Evolutionary conservation across 64 coral and sea anemone species (phyloP).

Genomic region (Porites australiensis): DNA sequence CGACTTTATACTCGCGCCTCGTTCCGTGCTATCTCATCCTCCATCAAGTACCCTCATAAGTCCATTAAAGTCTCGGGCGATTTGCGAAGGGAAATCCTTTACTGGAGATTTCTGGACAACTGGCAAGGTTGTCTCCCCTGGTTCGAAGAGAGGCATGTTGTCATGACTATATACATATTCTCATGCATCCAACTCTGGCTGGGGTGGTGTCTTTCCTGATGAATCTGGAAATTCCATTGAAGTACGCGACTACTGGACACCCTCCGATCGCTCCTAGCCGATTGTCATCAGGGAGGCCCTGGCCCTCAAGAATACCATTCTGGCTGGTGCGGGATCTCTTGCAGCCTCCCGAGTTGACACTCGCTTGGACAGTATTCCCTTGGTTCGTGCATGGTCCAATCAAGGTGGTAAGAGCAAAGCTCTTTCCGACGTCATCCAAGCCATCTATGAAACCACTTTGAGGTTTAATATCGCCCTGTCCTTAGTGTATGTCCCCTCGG

Average conservation of each 20-base stretch:
- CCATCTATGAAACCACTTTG: neutral
- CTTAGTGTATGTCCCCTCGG: constrained; percentile 50
- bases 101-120: constrained; percentile 55
- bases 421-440: constrained; percentile 44
- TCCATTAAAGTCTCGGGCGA: neutral
- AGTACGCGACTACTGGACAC: constrained; percentile 57
- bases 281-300: constrained; percentile 66
- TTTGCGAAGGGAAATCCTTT: constrained; percentile 9
- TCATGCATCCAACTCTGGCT: constrained; percentile 42
- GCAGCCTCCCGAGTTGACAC: constrained; percentile 40
- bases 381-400: constrained; percentile 46
- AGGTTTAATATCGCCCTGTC: constrained; percentile 28
- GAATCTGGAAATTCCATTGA: neutral
- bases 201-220: constrained; percentile 40
- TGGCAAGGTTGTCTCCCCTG: constrained; percentile 57
- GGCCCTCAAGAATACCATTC: constrained; percentile 28
- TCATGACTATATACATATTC: neutral
- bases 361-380: constrained; percentile 35
- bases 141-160: constrained; percentile 34
- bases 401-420: constrained; percentile 47
- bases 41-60: neutral
- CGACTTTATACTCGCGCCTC: constrained; percentile 35
- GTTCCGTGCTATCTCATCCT: constrained; percentile 30
- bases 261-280: neutral
- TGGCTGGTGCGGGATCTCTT: neutral